phyloP scores from a whole-genome alignment of 2,113 vertebrate genomes.

The Pogona vitticeps region DNA sequence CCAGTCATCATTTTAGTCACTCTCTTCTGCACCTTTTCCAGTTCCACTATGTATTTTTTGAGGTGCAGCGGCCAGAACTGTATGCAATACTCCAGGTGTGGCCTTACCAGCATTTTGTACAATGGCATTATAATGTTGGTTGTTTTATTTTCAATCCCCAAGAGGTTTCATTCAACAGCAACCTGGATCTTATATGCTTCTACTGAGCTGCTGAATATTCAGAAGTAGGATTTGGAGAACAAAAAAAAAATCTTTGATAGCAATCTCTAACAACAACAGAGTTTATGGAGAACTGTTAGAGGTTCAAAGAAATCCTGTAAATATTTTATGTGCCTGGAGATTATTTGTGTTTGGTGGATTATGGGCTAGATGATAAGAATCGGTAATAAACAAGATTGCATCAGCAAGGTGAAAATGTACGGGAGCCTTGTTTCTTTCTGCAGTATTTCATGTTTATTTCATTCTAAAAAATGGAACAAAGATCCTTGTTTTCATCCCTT shows the following conservation, averaged over 20 bases:
- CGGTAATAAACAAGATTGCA: not conserved
- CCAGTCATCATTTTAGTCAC: too few relatives aligned
- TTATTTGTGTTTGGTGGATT: slow-evolving; percentile 30
- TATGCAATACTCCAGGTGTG: too few relatives aligned
- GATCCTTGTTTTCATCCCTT: slow-evolving; percentile 10
- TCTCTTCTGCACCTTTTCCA: too few relatives aligned
- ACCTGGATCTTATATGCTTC: not conserved
- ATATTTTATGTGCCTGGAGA: slow-evolving; percentile 14
- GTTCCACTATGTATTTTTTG: too few relatives aligned
- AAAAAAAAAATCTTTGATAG: not conserved
- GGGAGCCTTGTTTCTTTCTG: slow-evolving; percentile 20
- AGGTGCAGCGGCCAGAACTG: too few relatives aligned
- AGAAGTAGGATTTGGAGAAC: not conserved
- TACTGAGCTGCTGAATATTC: slow-evolving; percentile 19
- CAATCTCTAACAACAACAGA: not conserved
- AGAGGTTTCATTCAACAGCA: not conserved
- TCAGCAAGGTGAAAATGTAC: slow-evolving; percentile 1
- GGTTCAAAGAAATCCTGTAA: slow-evolving; percentile 3
- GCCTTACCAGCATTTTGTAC: too few relatives aligned
- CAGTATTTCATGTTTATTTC: slow-evolving; percentile 43
- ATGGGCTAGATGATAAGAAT: slow-evolving; percentile 12
- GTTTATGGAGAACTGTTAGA: slow-evolving; percentile 13
- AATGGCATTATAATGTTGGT: too few relatives aligned
- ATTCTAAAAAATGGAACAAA: slow-evolving; percentile 20
- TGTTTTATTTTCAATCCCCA: too few relatives aligned